Conservation (phyloP, 2,113 vertebrate species). For the Candoia aspera region DNA sequence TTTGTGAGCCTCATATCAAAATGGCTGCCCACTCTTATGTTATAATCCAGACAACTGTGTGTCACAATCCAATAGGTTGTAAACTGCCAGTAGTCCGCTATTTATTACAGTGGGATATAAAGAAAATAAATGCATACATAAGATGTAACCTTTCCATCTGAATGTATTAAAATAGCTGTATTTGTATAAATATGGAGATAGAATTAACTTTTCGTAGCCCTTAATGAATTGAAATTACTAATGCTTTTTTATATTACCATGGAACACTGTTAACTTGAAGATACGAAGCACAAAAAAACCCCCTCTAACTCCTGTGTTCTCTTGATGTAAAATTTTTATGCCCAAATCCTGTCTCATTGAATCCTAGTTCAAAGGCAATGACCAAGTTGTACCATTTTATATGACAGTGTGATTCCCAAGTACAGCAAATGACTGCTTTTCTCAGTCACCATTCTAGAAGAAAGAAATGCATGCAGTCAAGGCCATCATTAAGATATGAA, state of each 20-base stretch:
- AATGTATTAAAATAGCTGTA: background rate
- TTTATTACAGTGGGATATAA: background rate
- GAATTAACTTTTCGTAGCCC: background rate
- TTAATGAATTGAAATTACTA: background rate
- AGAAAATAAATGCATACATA: background rate
- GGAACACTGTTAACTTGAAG: background rate
- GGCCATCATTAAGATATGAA: background rate
- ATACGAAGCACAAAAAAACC: background rate
- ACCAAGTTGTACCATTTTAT: background rate
- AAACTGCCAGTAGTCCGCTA: background rate
- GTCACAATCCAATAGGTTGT: background rate
- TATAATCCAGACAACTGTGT: background rate
- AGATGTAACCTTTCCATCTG: background rate
- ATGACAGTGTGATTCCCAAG: background rate
- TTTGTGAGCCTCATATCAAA: background rate
- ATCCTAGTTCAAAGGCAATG: background rate
- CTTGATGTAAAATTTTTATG: background rate
- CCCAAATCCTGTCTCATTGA: background rate
- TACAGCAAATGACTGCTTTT: background rate
- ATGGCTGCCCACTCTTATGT: background rate
- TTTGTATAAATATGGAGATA: background rate
- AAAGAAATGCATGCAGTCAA: background rate
- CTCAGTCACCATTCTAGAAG: background rate
- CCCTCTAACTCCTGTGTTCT: background rate
- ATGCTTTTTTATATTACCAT: background rate